Evolutionary conservation across 2,797 vertebrate genomes (phyloP).

Genomic region (Lophotriccus pileatus): DNA sequence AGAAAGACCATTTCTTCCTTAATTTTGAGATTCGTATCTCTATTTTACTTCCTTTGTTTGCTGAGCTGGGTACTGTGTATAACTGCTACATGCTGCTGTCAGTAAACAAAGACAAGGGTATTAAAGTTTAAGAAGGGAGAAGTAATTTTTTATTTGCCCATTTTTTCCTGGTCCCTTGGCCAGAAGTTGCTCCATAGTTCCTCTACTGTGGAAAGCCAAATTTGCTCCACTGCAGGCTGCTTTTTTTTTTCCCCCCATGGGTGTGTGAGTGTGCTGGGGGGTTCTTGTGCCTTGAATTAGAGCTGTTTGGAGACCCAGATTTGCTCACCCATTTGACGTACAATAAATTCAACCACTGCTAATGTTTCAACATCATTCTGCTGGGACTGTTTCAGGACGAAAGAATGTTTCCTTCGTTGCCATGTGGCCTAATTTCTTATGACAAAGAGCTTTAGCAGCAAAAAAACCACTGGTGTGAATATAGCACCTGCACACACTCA

Average conservation of each 20-base stretch:
- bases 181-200: not conserved
- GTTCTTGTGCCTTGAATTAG: not conserved
- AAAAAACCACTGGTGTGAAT: not conserved
- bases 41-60: not conserved
- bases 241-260: not conserved
- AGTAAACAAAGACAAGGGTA: not conserved
- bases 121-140: not conserved
- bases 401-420: conserved; percentile 29
- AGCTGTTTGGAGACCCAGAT: not conserved
- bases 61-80: not conserved
- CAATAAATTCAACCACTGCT: not conserved
- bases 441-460: conserved; percentile 20
- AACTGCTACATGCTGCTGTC: not conserved
- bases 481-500: not conserved
- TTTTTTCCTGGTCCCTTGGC: not conserved
- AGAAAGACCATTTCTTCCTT: not conserved
- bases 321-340: not conserved
- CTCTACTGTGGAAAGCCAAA: not conserved
- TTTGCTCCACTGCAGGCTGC: not conserved
- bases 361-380: not conserved
- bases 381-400: conserved; percentile 20
- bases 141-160: not conserved
- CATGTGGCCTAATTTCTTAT: conserved; percentile 32
- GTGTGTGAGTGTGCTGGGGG: not conserved
- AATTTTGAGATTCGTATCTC: not conserved